Conservation (phyloP, 2,888 invertebrate species). For the Himalopsyche tibetana region DNA sequence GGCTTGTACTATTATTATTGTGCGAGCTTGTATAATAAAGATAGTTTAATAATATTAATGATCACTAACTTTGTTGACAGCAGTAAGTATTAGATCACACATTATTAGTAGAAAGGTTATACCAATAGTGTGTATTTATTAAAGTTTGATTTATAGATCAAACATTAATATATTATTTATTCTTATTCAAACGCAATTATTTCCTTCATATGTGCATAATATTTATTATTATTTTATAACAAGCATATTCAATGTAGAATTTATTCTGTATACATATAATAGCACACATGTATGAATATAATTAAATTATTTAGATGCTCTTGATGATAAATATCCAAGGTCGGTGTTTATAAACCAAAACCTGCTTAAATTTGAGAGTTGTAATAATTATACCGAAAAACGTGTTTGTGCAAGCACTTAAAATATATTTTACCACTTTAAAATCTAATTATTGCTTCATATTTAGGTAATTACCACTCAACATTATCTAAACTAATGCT, state of each 20-base stretch:
- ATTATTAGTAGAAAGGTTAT: too few relatives aligned
- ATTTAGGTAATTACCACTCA: not conserved
- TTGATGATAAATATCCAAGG: slow-evolving; percentile 4
- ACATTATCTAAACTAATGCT: not conserved
- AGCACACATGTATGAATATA: too few relatives aligned
- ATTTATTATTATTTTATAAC: not conserved
- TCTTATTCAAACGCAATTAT: not conserved
- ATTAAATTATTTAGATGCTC: too few relatives aligned
- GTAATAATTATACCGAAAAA: not conserved
- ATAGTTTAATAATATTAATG: too few relatives aligned
- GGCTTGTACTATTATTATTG: too few relatives aligned
- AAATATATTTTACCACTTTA: not conserved
- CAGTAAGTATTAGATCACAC: too few relatives aligned
- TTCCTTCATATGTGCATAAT: not conserved
- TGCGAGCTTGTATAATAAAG: too few relatives aligned
- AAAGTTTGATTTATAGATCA: too few relatives aligned
- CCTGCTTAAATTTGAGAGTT: not conserved
- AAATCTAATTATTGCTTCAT: too few relatives aligned
- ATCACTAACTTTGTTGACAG: too few relatives aligned
- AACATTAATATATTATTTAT: too few relatives aligned
- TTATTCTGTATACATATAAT: not conserved
- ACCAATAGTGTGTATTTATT: too few relatives aligned
- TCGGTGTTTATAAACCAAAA: not conserved
- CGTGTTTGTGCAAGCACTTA: not conserved
- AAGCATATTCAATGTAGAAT: not conserved